Evolutionary conservation across 2,888 invertebrate genomes (phyloP).

Genomic region (Marasmarcha lunaedactyla): DNA sequence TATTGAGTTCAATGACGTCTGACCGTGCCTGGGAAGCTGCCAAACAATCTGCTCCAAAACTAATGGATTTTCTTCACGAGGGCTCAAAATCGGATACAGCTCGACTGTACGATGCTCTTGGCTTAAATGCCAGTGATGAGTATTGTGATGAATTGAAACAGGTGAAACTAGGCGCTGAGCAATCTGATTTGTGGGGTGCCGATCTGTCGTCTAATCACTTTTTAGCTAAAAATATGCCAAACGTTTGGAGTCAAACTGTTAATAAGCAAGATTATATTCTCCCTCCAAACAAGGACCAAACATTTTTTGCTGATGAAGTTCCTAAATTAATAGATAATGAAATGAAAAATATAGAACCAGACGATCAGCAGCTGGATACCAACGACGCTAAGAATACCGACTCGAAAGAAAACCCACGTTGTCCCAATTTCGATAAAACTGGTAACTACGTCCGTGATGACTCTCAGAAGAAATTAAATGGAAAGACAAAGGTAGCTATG

Average conservation of each 20-base stretch:
- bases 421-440: constrained; percentile 49
- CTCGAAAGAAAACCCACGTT: constrained; percentile 34
- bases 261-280: constrained; percentile 27
- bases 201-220: constrained; percentile 30
- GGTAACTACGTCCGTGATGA: constrained; percentile 51
- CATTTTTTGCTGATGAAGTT: constrained; percentile 26
- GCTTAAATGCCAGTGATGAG: constrained; percentile 41
- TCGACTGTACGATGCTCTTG: constrained; percentile 56
- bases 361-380: constrained; percentile 28
- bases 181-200: constrained; percentile 32
- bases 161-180: constrained; percentile 30
- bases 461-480: constrained; percentile 38
- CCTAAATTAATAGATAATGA: constrained; percentile 29
- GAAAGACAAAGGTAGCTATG: constrained; percentile 40
- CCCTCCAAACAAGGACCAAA: constrained; percentile 24
- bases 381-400: constrained; percentile 31
- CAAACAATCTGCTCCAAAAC: constrained; percentile 58
- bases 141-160: constrained; percentile 42
- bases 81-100: constrained; percentile 59
- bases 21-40: constrained; percentile 66
- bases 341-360: constrained; percentile 26
- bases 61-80: constrained; percentile 60
- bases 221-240: constrained; percentile 34
- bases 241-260: constrained; percentile 35
- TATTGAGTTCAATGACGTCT: constrained; percentile 48